phyloP scores from a whole-genome alignment of 2,888 invertebrate species.

The Rotaria macrura region DNA sequence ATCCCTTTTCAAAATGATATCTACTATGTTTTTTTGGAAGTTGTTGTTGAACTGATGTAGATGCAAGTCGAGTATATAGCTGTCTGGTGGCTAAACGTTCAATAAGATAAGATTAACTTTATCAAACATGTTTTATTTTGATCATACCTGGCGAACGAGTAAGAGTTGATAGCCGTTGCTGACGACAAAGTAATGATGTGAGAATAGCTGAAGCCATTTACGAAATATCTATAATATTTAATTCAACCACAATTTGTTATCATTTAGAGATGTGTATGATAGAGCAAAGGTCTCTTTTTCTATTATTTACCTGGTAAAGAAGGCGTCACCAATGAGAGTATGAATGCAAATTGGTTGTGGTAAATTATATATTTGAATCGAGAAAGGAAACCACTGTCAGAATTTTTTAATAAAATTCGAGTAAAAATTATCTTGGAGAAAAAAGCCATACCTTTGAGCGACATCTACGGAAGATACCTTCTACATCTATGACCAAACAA shows the following conservation, averaged over 20 bases:
- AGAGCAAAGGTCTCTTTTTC: background rate
- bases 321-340: background rate
- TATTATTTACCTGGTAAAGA: background rate
- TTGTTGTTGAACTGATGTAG: background rate
- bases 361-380: background rate
- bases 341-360: background rate
- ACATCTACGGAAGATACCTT: background rate
- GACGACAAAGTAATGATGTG: background rate
- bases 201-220: background rate
- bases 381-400: background rate
- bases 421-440: background rate
- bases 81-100: background rate
- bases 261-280: background rate
- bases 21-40: background rate
- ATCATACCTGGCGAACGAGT: background rate
- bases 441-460: background rate
- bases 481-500: too few species aligned
- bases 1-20: background rate
- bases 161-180: background rate
- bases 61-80: background rate
- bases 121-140: background rate
- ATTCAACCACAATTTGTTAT: background rate
- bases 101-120: background rate
- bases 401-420: too few species aligned
- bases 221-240: background rate